Evolutionary conservation across 2,113 vertebrate genomes (phyloP), one percentile per base, ranked within the genome.

Genomic region (Prionailurus viverrinus): DNA sequence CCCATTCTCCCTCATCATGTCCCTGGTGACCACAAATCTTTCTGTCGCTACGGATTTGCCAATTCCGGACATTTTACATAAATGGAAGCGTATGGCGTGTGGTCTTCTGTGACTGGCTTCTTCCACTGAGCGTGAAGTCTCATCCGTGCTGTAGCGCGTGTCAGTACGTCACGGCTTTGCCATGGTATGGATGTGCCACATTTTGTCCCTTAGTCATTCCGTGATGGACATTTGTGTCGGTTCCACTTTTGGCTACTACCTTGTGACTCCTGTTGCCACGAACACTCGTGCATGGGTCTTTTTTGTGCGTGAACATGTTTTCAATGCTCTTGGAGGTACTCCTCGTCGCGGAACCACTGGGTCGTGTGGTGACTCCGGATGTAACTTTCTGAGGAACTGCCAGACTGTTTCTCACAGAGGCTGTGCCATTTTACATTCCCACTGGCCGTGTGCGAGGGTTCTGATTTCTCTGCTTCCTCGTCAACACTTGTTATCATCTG

Each of bases 131-230:
- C 29, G 0, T 5, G 2, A 3, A 1, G 19, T 31, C 39, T 58
- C 15, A 4, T 13, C 65, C 3, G 0, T 4, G 23, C n/a, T 18
- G 23, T 8, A 9, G n/a, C 2, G 0, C 9, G 53, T 2, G 6
- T 45, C 71, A 0, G 4, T 4, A 39, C 29, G 51, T 45, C 3
- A 0, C 39, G 29, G 14, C 68, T 69, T 41, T 45, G 45, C 13
- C 31, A 0, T 15, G 4, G 10, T 16, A 0, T 13, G 25, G 65
- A 8, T 18, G 6, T n/a, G 9, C 29, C 51, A n/a, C 6, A 58
- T 73, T 89, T 39, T 25, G 31, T 61, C 31, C 25, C 1, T 61
- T 36, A 48, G 12, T 29, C 51, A 5, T 86, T 51, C 66, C 31
- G 15, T 4, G 66, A 31, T 9, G 18, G 81, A 11, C 81, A 9